A percentile compares a stretch with the other conserved stretches of the same genome.
Evolutionary conservation across 2,888 invertebrate genomes (phyloP).

Genomic region (Apotomis turbidana): DNA sequence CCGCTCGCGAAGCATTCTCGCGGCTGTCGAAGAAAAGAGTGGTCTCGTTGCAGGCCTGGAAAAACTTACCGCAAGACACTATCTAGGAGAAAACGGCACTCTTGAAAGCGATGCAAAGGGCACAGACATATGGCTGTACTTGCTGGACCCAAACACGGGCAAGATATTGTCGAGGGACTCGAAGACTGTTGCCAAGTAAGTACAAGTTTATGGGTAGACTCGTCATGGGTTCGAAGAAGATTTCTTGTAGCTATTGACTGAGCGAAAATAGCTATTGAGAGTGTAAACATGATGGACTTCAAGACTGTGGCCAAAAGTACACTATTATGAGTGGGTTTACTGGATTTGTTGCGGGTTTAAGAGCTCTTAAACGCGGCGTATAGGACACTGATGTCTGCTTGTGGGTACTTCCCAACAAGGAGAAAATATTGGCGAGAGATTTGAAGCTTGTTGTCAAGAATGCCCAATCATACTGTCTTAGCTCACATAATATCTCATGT

Average conservation of each 20-base stretch:
- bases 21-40: conserved; percentile 88
- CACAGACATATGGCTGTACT: conserved; percentile 95
- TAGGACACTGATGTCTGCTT: no score
- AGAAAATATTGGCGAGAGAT: no score
- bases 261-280: not conserved
- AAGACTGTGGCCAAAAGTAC: no score
- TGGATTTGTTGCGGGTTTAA: no score
- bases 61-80: conserved; percentile 90
- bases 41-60: conserved; percentile 92
- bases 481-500: no score
- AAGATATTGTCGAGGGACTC: conserved; percentile 89
- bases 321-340: no score
- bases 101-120: conserved; percentile 88
- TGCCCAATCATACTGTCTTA: no score
- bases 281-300: no score
- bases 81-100: conserved; percentile 89
- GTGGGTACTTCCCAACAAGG: no score
- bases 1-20: conserved; percentile 77
- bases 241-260: not conserved
- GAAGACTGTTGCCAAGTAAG: conserved; percentile 87
- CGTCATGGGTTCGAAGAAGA: not conserved
- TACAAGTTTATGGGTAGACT: conserved; percentile 43
- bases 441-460: no score
- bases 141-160: conserved; percentile 91
- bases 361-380: no score